Base-by-base conservation (phyloP, 2,888 invertebrate species). In the Calameuta idolon region DNA sequence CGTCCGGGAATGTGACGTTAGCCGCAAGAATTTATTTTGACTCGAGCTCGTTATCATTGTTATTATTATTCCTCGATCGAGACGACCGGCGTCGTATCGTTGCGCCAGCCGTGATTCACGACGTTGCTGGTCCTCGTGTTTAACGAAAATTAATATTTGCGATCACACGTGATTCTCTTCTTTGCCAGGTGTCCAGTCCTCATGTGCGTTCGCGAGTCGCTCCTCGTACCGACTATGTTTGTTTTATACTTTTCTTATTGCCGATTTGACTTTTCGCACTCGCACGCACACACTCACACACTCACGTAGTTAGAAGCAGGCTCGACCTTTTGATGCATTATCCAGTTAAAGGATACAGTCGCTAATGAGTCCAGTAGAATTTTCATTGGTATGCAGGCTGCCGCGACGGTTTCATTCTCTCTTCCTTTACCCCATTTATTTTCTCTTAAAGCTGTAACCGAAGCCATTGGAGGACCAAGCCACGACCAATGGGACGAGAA, bases 401-500 rank as follows among this genome's bases (percentile, higher is more conserved):
- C 78, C 79, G 83, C 69, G 74, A 82, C 69, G 74, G 79, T 77
- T 77, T 78, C 69, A 73, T 81, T 76, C 80, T 77, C 77, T 80
- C 80, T 77, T 79, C 9, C 5, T 55, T 40, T 55, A 2, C 9
- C 23, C 9, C 9, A 5, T 55, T 55, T 23, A 23, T 55, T 23
- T 23, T 15, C 23, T 55, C 55, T 87, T 87, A 87, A 87, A 87
- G 87, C 87, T 87, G 85, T 85, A 87, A 87, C 87, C 87, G 86
- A 87, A 87, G 87, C 85, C 84, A 87, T 87, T 85, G 86, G 79
- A 81, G 76, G 73, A 80, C 73, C 35, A 35, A 35, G 35, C 35
- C 35, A 35, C 12, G 76, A 81, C 77, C 85, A 83, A 83, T 84
- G 79, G 77, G 55, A 55, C 1, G 55, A 55, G 23, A 55, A 55